Evolutionary conservation across 2,888 invertebrate species (phyloP), one percentile per base, ranked within the genome.

Genomic region (Hydraecia micacea): DNA sequence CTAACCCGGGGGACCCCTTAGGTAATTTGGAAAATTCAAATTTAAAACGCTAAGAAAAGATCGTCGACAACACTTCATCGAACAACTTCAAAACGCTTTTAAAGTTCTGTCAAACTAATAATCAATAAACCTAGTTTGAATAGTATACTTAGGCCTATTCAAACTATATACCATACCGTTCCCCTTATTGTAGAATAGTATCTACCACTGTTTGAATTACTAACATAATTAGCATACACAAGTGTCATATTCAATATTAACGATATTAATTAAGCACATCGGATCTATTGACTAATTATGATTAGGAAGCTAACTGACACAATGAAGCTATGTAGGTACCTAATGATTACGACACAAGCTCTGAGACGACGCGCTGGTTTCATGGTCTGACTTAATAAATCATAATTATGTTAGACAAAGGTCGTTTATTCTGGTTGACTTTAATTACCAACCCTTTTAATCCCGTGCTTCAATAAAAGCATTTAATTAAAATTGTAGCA

Each of bases 381-480:
- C 88, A 86, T 85, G 88, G 84, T 90, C 84, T 87, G 89, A 93
- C 91, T 94, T 93, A 93, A 94, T 95, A 93, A 95, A 95, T 95
- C 93, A 95, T 95, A 94, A 95, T 94, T 94, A 91, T 91, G 90
- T 90, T 90, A 93, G 93, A 94, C 94, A 94, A 93, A 95, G 95
- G 95, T 95, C 93, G 93, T 93, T 95, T 94, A 95, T 94, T 94
- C 93, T 92, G 91, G 91, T 90, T 91, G 93, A 92, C 91, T 94
- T 95, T 94, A 94, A 95, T 95, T 94, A 94, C 92, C 92, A 90
- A 92, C 92, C 93, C 93, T 90, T 92, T 93, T 94, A 95, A 95
- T 93, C 94, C 91, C 88, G 86, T 89, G 91, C 91, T 91, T 91
- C 91, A 93, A 94, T 95, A 94, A 94, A 94, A 93, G 93, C 93